phyloP scores from a whole-genome alignment of 2,113 vertebrate species.

The Lichenostomus cassidix region DNA sequence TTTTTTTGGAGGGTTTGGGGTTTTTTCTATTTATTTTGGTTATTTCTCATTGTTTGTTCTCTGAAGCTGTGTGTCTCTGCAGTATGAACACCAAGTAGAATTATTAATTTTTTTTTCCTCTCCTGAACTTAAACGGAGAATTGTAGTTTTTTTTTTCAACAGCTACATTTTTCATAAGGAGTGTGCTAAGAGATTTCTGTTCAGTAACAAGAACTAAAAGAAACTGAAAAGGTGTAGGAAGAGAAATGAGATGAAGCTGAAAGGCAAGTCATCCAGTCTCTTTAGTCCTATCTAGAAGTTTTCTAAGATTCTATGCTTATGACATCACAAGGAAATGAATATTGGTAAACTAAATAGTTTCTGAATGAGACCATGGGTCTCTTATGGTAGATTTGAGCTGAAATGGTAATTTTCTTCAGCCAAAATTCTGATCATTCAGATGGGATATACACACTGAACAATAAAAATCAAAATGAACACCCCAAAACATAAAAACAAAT shows the following conservation, averaged over 20 bases:
- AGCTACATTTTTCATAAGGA: neutral
- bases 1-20: too few species aligned
- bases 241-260: neutral
- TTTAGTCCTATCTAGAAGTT: neutral
- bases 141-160: neutral
- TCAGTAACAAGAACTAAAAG: neutral
- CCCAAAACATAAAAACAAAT: neutral
- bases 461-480: neutral
- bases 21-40: too few species aligned
- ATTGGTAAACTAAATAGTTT: neutral
- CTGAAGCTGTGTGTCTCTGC: neutral
- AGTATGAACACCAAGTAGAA: neutral
- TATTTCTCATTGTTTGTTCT: neutral
- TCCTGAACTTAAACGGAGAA: neutral
- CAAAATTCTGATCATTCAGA: neutral
- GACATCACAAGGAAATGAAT: neutral
- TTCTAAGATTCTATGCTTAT: neutral
- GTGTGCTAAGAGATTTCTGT: neutral
- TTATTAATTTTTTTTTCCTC: neutral
- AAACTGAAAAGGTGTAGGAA: neutral
- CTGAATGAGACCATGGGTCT: neutral
- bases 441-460: neutral
- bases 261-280: neutral
- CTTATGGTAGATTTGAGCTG: neutral
- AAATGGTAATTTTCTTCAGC: neutral